These are phyloP conservation scores for Heptranchias perlo DNA, from an alignment of 2,113 vertebrate species.

Conservation along the genomic window DNA sequence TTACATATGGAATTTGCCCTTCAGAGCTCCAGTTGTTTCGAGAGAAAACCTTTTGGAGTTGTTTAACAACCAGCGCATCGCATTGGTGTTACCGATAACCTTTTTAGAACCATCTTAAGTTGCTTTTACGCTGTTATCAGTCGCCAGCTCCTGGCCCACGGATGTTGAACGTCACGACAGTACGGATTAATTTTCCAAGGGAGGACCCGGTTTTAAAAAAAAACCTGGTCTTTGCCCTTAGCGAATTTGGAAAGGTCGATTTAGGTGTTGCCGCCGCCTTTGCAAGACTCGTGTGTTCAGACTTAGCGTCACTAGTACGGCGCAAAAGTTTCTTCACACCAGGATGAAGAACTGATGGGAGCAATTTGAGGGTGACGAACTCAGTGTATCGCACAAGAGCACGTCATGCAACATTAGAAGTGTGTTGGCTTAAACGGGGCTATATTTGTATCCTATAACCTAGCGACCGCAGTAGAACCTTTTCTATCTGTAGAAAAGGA, in stretches of 20 bases:
- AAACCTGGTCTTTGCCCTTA: background rate
- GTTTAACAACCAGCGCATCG: background rate
- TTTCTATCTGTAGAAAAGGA: conserved; percentile 4
- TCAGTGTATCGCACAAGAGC: background rate
- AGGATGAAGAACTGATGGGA: background rate
- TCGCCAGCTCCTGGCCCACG: background rate
- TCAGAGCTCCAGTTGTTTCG: background rate
- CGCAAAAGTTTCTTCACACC: background rate
- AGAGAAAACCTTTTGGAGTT: background rate
- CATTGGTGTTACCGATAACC: background rate
- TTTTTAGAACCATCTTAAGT: background rate
- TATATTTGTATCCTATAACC: conserved; percentile 14
- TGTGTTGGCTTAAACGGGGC: background rate
- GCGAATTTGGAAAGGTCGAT: too few relatives aligned
- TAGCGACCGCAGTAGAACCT: background rate
- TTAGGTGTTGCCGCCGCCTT: background rate
- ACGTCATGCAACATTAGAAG: background rate
- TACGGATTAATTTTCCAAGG: background rate
- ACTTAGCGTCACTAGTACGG: background rate
- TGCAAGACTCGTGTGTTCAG: background rate
- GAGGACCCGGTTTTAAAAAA: background rate
- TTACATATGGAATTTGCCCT: background rate
- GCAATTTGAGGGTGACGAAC: background rate
- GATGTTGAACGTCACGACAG: background rate
- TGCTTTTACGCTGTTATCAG: background rate